Conservation (phyloP, 1,140 invertebrate genomes). For the Bombus confusus region DNA sequence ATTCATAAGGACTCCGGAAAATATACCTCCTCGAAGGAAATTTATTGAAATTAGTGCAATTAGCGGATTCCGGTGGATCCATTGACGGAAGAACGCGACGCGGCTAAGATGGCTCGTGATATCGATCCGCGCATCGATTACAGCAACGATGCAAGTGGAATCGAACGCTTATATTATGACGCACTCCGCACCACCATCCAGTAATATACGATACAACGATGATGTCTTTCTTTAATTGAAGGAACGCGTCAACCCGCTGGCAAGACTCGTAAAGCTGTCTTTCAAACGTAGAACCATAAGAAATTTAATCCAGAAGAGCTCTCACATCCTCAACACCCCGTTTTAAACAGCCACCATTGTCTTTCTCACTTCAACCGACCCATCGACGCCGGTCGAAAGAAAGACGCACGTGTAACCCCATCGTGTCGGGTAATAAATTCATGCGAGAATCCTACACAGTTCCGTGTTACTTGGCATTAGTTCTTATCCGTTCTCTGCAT, state of each 20-base stretch:
- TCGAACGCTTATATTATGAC: not conserved
- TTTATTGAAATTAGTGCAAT: constrained; percentile 58
- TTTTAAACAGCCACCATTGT: constrained; percentile 42
- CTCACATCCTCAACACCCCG: constrained; percentile 37
- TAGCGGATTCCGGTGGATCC: constrained; percentile 25
- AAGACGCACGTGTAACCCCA: constrained; percentile 27
- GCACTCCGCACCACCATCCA: not conserved
- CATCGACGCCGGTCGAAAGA: constrained; percentile 36
- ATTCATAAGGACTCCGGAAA: constrained; percentile 54
- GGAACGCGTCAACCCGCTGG: not conserved
- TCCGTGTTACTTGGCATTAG: constrained; percentile 40
- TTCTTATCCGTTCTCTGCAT: constrained; percentile 44
- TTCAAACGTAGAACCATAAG: constrained; percentile 29
- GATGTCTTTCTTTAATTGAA: constrained; percentile 23
- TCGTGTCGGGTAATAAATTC: constrained; percentile 21
- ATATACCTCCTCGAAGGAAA: constrained; percentile 38
- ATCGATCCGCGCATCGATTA: constrained; percentile 30
- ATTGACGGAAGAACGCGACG: not conserved
- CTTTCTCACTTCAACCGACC: constrained; percentile 31
- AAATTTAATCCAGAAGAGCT: constrained; percentile 50
- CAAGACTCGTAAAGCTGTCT: constrained; percentile 17
- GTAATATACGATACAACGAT: not conserved
- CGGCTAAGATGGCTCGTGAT: not conserved
- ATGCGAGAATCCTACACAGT: constrained; percentile 24
- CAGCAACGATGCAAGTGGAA: not conserved